A percentile compares a stretch with the other conserved stretches of the same genome.
phyloP scores from a whole-genome alignment of 2,888 invertebrate species.

The Metopia argyrocephala region DNA sequence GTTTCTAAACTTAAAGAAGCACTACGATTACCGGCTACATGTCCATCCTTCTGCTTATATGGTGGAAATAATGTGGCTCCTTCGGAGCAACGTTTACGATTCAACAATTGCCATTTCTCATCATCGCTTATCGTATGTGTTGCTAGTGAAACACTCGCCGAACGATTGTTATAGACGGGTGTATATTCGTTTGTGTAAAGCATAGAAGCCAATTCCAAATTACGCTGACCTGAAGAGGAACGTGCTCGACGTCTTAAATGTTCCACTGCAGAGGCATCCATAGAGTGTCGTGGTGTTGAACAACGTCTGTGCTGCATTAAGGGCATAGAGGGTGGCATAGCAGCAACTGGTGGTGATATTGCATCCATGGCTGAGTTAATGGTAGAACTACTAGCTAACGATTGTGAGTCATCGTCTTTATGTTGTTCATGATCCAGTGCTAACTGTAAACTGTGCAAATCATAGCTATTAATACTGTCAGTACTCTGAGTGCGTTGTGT shows the following conservation, averaged over 20 bases:
- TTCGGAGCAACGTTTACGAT: slow-evolving; percentile 76
- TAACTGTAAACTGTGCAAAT: slow-evolving; percentile 74
- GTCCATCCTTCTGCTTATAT: slow-evolving; percentile 37
- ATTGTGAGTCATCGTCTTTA: slow-evolving; percentile 64
- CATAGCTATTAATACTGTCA: slow-evolving; percentile 74
- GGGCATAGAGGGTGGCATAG: slow-evolving; percentile 73
- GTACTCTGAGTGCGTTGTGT: slow-evolving; percentile 75
- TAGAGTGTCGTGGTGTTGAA: slow-evolving; percentile 73
- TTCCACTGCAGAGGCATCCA: slow-evolving; percentile 68
- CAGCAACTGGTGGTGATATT: not conserved
- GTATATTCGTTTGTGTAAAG: slow-evolving; percentile 73
- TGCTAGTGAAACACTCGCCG: slow-evolving; percentile 73
- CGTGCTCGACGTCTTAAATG: slow-evolving; percentile 69
- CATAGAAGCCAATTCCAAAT: slow-evolving; percentile 75
- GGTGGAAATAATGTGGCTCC: slow-evolving; percentile 63
- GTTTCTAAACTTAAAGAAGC: slow-evolving; percentile 64
- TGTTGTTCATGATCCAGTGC: slow-evolving; percentile 70
- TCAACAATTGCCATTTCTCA: slow-evolving; percentile 78
- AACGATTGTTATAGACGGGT: slow-evolving; percentile 77
- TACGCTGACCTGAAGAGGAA: slow-evolving; percentile 74
- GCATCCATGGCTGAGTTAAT: slow-evolving; percentile 61
- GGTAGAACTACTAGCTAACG: slow-evolving; percentile 59
- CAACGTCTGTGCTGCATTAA: slow-evolving; percentile 75
- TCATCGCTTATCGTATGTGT: slow-evolving; percentile 75
- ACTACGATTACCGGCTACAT: slow-evolving; percentile 69